phyloP scores from a whole-genome alignment of 2,888 invertebrate species.

The Oscheius sp. region DNA sequence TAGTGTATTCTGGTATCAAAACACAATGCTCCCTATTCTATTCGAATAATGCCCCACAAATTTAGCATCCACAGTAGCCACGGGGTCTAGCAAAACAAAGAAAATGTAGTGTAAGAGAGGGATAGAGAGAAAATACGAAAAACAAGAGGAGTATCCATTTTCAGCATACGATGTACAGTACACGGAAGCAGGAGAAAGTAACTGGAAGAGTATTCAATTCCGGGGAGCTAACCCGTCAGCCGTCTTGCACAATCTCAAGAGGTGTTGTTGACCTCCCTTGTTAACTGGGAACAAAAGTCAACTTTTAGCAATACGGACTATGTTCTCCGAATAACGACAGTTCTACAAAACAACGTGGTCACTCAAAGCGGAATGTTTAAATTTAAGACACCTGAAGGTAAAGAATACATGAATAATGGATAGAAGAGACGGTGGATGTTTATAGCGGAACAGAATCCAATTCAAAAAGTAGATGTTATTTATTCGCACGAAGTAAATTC shows the following conservation, averaged over 20 bases:
- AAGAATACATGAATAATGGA: background rate
- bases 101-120: too few relatives aligned
- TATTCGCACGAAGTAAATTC: conserved; percentile 70
- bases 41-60: too few relatives aligned
- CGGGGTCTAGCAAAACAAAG: too few relatives aligned
- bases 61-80: too few relatives aligned
- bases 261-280: conserved; percentile 50
- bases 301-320: conserved; percentile 71
- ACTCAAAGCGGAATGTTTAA: conserved; percentile 69
- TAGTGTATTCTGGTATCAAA: background rate
- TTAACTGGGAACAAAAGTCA: background rate
- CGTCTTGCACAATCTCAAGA: conserved; percentile 61
- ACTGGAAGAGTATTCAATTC: conserved; percentile 66
- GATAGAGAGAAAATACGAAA: background rate
- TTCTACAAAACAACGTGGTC: conserved; percentile 57
- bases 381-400: conserved; percentile 59
- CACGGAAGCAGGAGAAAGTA: conserved; percentile 51
- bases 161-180: conserved; percentile 70
- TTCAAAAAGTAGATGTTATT: conserved; percentile 71
- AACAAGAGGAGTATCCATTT: conserved; percentile 31
- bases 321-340: conserved; percentile 66
- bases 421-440: background rate
- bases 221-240: conserved; percentile 63
- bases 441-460: conserved; percentile 66
- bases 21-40: background rate